Conservation (phyloP, 2,113 vertebrate species). For the Suricata suricatta region DNA sequence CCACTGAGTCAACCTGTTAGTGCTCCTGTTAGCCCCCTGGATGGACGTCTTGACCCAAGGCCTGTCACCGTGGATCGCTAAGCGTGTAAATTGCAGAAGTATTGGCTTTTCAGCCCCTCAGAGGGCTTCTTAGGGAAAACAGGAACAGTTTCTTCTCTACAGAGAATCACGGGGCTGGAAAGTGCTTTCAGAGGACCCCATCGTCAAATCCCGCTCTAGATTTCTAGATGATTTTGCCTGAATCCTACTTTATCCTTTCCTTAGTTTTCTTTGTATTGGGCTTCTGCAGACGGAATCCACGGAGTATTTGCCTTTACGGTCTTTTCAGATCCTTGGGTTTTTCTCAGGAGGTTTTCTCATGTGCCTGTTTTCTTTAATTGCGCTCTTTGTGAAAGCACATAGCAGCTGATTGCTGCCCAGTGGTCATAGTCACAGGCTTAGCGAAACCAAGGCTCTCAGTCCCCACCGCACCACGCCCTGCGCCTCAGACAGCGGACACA, state of each 20-base stretch:
- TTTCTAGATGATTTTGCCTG: background rate
- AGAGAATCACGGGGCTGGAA: background rate
- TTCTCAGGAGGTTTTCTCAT: background rate
- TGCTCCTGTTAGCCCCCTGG: background rate
- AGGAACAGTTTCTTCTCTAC: background rate
- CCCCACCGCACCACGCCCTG: background rate
- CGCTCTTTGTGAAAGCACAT: background rate
- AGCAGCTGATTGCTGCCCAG: background rate
- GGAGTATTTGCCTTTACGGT: background rate
- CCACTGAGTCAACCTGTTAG: background rate
- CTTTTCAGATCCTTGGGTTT: background rate
- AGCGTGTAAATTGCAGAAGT: fast-evolving
- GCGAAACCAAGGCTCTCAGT: background rate
- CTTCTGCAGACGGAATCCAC: background rate
- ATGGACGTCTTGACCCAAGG: background rate
- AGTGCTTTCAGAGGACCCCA: background rate
- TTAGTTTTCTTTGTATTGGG: background rate
- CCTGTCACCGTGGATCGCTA: background rate
- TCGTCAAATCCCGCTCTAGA: background rate
- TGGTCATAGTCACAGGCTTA: background rate
- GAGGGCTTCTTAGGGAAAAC: background rate
- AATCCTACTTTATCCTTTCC: background rate
- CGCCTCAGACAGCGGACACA: background rate
- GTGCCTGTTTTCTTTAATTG: background rate
- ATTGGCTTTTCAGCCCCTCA: background rate